Evolutionary conservation across 2,888 invertebrate genomes (phyloP).

Genomic region (Nomada lathburiana): DNA sequence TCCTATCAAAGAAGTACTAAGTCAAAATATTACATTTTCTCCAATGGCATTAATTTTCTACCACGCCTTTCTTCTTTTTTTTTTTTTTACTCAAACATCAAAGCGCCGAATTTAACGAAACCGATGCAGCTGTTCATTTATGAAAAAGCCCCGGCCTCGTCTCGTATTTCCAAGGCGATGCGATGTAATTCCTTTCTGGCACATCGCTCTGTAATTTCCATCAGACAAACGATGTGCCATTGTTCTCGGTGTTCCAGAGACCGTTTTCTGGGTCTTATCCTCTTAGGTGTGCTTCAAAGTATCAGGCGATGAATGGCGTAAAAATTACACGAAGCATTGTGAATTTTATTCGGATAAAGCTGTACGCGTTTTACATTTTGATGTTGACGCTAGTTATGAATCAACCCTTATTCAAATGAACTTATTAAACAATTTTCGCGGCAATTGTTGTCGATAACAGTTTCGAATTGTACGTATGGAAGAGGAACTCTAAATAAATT

Average conservation of each 20-base stretch:
- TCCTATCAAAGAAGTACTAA: background rate
- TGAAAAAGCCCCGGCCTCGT: slow-evolving; percentile 36
- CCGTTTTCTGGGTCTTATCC: slow-evolving; percentile 52
- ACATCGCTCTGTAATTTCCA: slow-evolving; percentile 56
- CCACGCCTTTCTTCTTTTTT: background rate
- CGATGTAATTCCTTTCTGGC: slow-evolving; percentile 51
- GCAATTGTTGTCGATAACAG: too few relatives aligned
- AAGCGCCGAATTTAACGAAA: slow-evolving; percentile 37
- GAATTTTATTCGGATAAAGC: slow-evolving; percentile 40
- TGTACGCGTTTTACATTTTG: background rate
- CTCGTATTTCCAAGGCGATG: slow-evolving; percentile 33
- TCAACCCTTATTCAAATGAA: background rate
- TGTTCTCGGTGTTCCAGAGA: slow-evolving; percentile 32
- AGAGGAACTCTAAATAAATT: too few relatives aligned
- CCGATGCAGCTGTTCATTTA: slow-evolving; percentile 52
- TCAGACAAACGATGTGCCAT: slow-evolving; percentile 55
- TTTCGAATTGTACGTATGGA: too few relatives aligned
- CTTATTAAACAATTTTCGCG: background rate
- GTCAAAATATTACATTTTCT: background rate
- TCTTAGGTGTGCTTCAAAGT: slow-evolving; percentile 45
- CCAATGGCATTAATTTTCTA: background rate
- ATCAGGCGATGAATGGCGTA: slow-evolving; percentile 42
- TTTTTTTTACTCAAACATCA: background rate
- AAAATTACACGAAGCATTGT: slow-evolving; percentile 43
- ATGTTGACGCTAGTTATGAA: slow-evolving; percentile 7